These are phyloP conservation scores for Molorchus minor DNA, from an alignment of 2,888 invertebrate genomes.

Conservation along the genomic window DNA sequence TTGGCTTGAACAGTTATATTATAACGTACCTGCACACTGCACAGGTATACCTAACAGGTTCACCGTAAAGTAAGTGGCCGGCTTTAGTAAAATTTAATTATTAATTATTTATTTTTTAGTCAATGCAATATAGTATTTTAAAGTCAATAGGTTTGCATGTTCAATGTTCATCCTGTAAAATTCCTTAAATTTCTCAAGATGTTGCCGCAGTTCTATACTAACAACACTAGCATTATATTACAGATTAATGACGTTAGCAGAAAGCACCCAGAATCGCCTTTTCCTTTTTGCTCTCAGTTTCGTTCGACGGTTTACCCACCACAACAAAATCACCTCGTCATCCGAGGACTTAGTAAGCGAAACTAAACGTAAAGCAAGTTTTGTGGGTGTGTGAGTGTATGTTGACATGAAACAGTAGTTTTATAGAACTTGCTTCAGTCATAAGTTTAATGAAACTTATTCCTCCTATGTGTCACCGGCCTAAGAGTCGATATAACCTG, in stretches of 20 bases:
- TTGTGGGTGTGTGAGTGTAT: not conserved
- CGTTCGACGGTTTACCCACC: not conserved
- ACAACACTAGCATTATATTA: not conserved
- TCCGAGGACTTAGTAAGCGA: not conserved
- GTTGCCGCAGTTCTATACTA: not conserved
- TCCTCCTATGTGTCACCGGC: no score
- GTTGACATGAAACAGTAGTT: not conserved
- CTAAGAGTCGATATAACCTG: no score
- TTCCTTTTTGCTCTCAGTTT: not conserved
- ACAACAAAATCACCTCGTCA: not conserved
- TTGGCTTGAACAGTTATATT: no score
- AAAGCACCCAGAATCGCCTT: not conserved
- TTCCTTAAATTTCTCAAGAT: not conserved
- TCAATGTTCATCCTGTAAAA: not conserved
- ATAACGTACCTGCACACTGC: no score
- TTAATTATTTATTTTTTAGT: no score
- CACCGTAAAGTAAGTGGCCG: no score
- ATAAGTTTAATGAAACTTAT: not conserved
- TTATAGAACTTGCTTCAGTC: not conserved
- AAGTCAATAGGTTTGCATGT: not conserved
- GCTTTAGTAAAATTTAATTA: no score
- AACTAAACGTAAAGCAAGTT: not conserved
- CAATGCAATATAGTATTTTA: not conserved
- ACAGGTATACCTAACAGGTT: no score
- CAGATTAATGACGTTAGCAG: not conserved